Evolutionary conservation across 2,113 vertebrate species (phyloP).

Genomic region (Amphiprion ocellaris): DNA sequence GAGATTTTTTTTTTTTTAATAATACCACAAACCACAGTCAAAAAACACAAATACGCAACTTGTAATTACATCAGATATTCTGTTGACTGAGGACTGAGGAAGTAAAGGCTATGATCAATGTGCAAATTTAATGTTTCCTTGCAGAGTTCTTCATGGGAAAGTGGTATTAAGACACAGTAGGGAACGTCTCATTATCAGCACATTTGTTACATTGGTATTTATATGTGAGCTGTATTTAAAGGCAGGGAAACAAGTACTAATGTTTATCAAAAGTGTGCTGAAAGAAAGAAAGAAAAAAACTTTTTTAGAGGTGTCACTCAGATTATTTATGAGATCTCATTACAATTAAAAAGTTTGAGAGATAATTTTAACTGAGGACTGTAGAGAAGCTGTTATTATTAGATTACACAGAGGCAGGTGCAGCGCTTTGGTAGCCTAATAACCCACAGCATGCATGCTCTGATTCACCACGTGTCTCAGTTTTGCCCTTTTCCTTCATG

Average conservation of each 20-base stretch:
- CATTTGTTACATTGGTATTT: not conserved
- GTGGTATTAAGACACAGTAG: not conserved
- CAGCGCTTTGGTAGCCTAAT: slow-evolving; percentile 9
- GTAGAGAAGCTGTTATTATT: slow-evolving; percentile 18
- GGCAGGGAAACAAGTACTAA: not conserved
- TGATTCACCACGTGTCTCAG: slow-evolving; percentile 31
- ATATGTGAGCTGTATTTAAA: not conserved
- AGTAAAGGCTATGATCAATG: not conserved
- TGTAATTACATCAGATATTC: not conserved
- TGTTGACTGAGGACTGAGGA: not conserved
- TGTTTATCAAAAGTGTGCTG: not conserved
- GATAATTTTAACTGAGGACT: not conserved
- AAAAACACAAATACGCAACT: no score
- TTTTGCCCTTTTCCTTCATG: slow-evolving; percentile 7
- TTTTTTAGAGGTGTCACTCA: not conserved
- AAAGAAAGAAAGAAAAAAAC: slow-evolving; percentile 2
- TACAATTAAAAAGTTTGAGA: slow-evolving; percentile 2
- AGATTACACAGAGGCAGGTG: slow-evolving; percentile 19
- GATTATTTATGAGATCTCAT: slow-evolving; percentile 8
- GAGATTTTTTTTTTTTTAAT: slow-evolving; percentile 4
- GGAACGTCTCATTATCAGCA: not conserved
- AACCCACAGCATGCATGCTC: slow-evolving; percentile 21
- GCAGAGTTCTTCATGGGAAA: not conserved
- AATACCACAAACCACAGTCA: not conserved
- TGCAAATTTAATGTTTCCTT: slow-evolving; percentile 16